Evolutionary conservation across 2,888 invertebrate species (phyloP).

Genomic region (Fragum fragum): DNA sequence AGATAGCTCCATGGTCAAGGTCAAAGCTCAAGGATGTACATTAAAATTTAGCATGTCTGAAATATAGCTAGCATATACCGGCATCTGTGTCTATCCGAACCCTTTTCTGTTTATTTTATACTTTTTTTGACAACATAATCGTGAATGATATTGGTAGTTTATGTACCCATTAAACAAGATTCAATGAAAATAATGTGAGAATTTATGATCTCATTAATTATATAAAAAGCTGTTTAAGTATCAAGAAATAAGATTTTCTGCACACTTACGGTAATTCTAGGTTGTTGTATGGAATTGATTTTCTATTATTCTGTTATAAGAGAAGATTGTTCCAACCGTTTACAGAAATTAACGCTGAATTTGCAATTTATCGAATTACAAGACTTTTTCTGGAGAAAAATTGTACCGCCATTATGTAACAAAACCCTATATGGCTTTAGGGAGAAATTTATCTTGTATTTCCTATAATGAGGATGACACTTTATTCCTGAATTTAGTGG

Average conservation of each 20-base stretch:
- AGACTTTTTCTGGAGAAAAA: neutral
- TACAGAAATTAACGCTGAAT: constrained; percentile 9
- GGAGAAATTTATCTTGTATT: neutral
- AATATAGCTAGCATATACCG: no score
- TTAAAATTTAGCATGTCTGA: no score
- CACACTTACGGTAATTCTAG: neutral
- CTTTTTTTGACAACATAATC: no score
- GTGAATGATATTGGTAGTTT: no score
- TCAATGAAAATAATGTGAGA: no score
- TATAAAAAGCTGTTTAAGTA: no score
- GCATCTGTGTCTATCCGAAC: no score
- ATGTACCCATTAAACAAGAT: no score
- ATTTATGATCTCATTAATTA: no score
- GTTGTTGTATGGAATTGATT: neutral
- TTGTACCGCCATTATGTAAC: neutral
- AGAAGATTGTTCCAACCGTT: neutral
- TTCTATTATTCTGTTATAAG: neutral
- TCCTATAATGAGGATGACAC: neutral
- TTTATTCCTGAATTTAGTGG: neutral
- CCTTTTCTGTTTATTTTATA: no score
- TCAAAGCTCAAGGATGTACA: no score
- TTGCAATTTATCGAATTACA: constrained; percentile 6
- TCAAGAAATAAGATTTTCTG: neutral
- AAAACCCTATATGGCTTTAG: neutral
- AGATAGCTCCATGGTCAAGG: no score